Conservation (phyloP, 2,797 vertebrate genomes). For the Rallus crepitans region DNA sequence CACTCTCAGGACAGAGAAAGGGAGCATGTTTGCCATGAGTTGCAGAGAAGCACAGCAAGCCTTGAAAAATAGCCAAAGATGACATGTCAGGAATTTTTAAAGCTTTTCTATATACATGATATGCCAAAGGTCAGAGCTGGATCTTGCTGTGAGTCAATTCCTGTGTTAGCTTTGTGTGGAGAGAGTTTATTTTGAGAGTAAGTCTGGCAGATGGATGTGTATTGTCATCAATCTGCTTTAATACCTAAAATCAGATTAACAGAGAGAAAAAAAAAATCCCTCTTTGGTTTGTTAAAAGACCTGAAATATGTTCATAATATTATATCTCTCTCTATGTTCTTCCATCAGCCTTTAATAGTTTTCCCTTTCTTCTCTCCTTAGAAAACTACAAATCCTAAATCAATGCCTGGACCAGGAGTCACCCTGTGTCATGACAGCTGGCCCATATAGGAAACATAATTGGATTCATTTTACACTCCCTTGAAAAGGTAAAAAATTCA, state of each 20-base stretch:
- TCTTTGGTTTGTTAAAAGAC: neutral
- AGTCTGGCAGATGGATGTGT: neutral
- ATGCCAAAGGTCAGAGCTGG: neutral
- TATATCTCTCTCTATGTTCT: neutral
- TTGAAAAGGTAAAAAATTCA: constrained; percentile 7
- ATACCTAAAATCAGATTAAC: neutral
- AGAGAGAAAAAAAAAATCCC: neutral
- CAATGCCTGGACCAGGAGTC: neutral
- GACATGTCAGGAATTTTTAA: neutral
- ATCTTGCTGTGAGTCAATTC: neutral
- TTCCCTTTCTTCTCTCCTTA: neutral
- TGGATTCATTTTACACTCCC: constrained; percentile 10
- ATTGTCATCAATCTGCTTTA: neutral
- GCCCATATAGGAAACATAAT: neutral
- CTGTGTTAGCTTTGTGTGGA: neutral
- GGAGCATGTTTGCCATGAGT: neutral
- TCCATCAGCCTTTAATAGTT: neutral
- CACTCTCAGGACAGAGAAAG: neutral
- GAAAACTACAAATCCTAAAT: constrained; percentile 5
- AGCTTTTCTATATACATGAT: neutral
- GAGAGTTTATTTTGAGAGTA: neutral
- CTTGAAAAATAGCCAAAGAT: neutral
- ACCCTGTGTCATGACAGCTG: neutral
- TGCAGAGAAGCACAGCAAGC: neutral
- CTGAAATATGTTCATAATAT: neutral